These are phyloP conservation scores for Pelobates fuscus DNA, from an alignment of 2,113 vertebrate species.

Conservation along the genomic window DNA sequence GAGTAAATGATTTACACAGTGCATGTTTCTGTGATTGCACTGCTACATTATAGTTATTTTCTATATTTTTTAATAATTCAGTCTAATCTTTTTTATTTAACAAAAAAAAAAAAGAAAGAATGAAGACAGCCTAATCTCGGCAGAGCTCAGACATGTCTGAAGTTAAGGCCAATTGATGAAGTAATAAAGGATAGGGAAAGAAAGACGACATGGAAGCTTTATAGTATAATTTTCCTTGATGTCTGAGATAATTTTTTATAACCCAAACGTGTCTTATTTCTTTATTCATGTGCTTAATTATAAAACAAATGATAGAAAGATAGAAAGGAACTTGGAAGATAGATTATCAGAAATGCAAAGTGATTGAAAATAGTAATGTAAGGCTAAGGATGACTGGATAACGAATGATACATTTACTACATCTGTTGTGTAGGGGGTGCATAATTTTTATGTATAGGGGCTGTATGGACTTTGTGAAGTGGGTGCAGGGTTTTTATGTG, in stretches of 20 bases:
- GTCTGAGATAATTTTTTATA: constrained; percentile 50
- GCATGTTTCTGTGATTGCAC: no score
- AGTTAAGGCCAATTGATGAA: constrained; percentile 44
- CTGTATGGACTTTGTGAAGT: no score
- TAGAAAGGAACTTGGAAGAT: constrained; percentile 60
- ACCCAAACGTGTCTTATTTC: constrained; percentile 33
- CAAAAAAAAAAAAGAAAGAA: no score
- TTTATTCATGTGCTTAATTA: constrained; percentile 56
- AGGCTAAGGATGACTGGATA: no score
- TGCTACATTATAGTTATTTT: neutral
- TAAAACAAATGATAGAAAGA: constrained; percentile 61
- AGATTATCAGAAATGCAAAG: constrained; percentile 73
- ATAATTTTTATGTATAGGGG: no score
- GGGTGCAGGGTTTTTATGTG: no score
- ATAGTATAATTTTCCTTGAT: constrained; percentile 24
- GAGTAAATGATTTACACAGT: no score
- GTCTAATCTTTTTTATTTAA: neutral
- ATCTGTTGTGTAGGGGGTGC: constrained; percentile 75
- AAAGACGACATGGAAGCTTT: constrained; percentile 32
- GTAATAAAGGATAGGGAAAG: constrained; percentile 1
- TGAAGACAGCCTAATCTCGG: neutral
- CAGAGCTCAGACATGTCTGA: constrained; percentile 20
- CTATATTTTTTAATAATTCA: neutral
- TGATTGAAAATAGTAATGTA: no score
- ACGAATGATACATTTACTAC: constrained; percentile 77